Conservation (phyloP, 1,140 invertebrate species). For the Thalassaphorura encarpata region DNA sequence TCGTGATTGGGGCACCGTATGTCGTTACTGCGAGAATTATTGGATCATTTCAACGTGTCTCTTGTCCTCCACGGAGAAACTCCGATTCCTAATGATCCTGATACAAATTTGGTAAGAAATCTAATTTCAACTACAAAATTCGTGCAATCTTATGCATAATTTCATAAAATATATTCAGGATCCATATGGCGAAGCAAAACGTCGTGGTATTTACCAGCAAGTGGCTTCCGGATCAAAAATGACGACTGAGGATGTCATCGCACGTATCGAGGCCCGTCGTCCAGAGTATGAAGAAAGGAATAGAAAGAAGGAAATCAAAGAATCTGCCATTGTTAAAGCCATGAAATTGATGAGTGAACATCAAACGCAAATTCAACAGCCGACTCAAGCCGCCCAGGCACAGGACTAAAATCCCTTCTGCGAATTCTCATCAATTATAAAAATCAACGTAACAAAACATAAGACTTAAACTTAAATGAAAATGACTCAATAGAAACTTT, state of each 20-base stretch:
- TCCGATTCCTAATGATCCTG: conserved; percentile 59
- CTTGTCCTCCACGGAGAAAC: conserved; percentile 87
- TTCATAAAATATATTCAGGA: conserved; percentile 43
- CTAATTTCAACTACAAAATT: conserved; percentile 12
- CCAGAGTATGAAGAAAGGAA: conserved; percentile 77
- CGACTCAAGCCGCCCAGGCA: too few species aligned
- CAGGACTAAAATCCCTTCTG: too few species aligned
- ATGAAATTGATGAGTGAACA: too few species aligned
- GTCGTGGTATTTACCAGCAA: conserved; percentile 57
- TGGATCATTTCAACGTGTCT: conserved; percentile 91
- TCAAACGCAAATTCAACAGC: too few species aligned
- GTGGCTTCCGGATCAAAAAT: conserved; percentile 79
- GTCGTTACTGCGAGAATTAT: conserved; percentile 78
- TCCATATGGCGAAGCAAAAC: conserved; percentile 78
- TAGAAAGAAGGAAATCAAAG: conserved; percentile 76
- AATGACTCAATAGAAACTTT: too few species aligned
- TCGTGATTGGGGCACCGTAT: conserved; percentile 97
- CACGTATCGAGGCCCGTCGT: conserved; percentile 87
- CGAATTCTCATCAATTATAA: too few species aligned
- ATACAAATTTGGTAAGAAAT: conserved; percentile 42
- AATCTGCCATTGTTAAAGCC: conserved; percentile 48
- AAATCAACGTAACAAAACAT: too few species aligned
- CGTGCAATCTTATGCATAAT: conserved; percentile 41
- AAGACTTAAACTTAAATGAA: too few species aligned
- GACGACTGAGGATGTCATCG: conserved; percentile 93